A percentile compares a stretch with the other conserved stretches of the same genome.
These are phyloP conservation scores for Tiliacea aurago DNA, from an alignment of 2,888 invertebrate species.

Conservation along the genomic window DNA sequence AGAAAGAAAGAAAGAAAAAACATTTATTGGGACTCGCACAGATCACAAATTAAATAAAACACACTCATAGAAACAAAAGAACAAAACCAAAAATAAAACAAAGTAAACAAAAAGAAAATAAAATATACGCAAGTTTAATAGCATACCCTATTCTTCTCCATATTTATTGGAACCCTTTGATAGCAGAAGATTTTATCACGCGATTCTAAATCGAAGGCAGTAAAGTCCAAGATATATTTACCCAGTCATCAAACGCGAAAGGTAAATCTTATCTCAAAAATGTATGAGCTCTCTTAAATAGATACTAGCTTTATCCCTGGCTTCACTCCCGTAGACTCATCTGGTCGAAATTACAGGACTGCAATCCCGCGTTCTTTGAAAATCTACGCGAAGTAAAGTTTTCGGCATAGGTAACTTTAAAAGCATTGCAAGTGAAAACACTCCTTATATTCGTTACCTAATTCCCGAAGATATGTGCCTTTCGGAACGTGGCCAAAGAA, in stretches of 20 bases:
- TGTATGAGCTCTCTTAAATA: conserved; percentile 40
- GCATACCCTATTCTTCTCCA: conserved; percentile 10
- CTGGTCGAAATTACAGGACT: too few relatives aligned
- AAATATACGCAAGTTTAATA: neutral
- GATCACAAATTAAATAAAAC: too few relatives aligned
- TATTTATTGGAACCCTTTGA: conserved; percentile 48
- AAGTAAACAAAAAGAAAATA: too few relatives aligned
- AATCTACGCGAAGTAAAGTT: too few relatives aligned
- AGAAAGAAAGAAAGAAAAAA: too few relatives aligned
- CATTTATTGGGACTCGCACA: too few relatives aligned
- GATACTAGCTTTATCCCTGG: neutral
- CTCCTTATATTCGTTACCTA: too few relatives aligned
- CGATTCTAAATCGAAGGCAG: conserved; percentile 52
- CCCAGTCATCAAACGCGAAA: conserved; percentile 47
- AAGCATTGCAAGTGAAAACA: neutral
- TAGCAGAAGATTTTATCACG: conserved; percentile 58
- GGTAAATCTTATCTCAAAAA: conserved; percentile 59
- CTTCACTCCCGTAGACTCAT: neutral
- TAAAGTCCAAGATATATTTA: conserved; percentile 57
- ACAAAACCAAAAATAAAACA: too few relatives aligned
- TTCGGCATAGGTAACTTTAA: neutral
- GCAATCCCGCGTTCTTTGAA: too few relatives aligned
- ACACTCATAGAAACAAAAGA: too few relatives aligned
- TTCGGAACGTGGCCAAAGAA: neutral
- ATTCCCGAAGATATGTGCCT: neutral